phyloP scores from a whole-genome alignment of 2,797 vertebrate genomes.

The Tympanoctomys barrerae region DNA sequence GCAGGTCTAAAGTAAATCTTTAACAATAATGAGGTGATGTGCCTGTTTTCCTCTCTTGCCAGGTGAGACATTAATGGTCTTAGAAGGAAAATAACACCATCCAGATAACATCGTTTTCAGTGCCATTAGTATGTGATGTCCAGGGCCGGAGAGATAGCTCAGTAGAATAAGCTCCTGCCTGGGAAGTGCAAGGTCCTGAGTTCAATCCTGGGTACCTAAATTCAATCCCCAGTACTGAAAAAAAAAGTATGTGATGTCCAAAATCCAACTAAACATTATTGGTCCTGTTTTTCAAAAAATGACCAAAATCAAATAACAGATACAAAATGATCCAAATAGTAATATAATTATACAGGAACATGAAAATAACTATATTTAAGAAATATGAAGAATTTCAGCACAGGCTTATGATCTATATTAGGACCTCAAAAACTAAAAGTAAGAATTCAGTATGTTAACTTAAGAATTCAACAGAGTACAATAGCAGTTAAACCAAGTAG shows the following conservation, averaged over 20 bases:
- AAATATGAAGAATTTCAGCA: not conserved
- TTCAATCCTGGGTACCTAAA: too few relatives aligned
- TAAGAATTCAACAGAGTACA: not conserved
- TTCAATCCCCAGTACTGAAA: too few relatives aligned
- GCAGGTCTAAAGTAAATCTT: conserved; percentile 33
- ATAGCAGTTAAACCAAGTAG: not conserved
- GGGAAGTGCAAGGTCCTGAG: too few relatives aligned
- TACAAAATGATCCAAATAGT: not conserved
- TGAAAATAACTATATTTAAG: not conserved
- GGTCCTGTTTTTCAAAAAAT: not conserved
- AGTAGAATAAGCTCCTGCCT: too few relatives aligned
- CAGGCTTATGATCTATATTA: not conserved
- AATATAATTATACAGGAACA: not conserved
- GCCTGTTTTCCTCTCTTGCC: not conserved
- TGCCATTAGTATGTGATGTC: not conserved
- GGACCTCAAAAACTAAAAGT: conserved; percentile 29
- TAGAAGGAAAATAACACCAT: not conserved
- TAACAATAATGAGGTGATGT: conserved; percentile 32
- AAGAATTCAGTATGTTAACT: not conserved
- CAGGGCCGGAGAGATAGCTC: not conserved
- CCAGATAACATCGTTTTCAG: not conserved
- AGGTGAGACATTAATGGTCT: conserved; percentile 1
- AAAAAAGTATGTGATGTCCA: not conserved
- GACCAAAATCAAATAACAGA: conserved; percentile 18
- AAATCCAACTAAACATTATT: conserved; percentile 7